Base-by-base conservation (phyloP, 2,888 invertebrate species). In the Agriopis leucophaearia region DNA sequence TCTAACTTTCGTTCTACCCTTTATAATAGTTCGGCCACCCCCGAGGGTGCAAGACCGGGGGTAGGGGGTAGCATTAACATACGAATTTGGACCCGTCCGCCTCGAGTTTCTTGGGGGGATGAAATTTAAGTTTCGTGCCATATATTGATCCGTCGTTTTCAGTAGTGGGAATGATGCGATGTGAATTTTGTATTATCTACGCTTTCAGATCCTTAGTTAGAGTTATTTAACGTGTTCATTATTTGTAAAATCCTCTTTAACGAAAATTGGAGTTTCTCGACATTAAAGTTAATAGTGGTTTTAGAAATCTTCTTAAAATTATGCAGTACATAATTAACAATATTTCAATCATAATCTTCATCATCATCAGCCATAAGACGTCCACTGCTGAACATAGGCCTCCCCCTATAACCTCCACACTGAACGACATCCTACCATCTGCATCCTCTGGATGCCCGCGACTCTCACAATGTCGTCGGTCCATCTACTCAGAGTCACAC, bases 1-100 rank as follows among this genome's bases (percentile, higher is more conserved):
- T 94, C 94, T 94, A 94, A 93, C 93, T 94, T 94, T 93, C 92
- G 91, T 90, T 92, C 93, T 93, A 92, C 93, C 94, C 94, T 93
- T 93, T 93, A 93, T 92, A 93, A 94, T 94, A 94, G 94, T 94
- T 94, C 90, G 91, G 89, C 86, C 88, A 85, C 88, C 84, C 88
- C 90, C 89, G 81, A 80, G 79, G 74, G 80, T 77, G 81, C 78
- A 80, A 77, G 79, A 81, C 82, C 80, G 83, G 77, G 73, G 78
- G 78, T 78, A 80, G 72, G 78, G 81, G 80, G 76, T 78, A 84
- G 84, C 88, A 93, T 94, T 94, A 94, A 92, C 93, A 93, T 93
- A 94, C 92, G 92, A 92, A 92, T 92, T 92, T 88, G 89, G 88
- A 88, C 77, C 87, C 85, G 87, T 86, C 84, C 85, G 75, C 85